Evolutionary conservation across 2,113 vertebrate genomes (phyloP), one percentile per base, ranked within the genome.

Genomic region (Suricata suricatta): DNA sequence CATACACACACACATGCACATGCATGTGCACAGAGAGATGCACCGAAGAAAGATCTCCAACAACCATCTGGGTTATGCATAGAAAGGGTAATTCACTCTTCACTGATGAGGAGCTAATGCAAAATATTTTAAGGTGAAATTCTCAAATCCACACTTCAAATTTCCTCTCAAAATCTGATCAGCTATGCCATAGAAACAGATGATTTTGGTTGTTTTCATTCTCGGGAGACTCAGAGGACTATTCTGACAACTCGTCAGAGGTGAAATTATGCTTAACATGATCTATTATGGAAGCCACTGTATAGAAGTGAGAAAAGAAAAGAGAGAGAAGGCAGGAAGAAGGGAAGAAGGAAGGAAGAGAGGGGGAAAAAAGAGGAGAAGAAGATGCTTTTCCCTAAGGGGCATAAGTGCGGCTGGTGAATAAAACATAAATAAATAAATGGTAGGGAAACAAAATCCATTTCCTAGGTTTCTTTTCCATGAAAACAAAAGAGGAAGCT

Each of bases 381-480:
- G 17, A 25, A 50, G 2, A 33, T 5, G 2, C 35, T 54, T 29
- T 95, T 47, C 41, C 82, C 27, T 92, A 71, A 89, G 27, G 16
- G 17, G n/a, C 79, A 17, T 69, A 88, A 92, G 6, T 9, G 0
- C 3, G 16, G 31, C 38, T 63, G 47, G 19, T 81, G 16, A 83
- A 89, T 76, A 27, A 82, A 84, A 52, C 52, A 54, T 17, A 54
- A 89, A 72, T 89, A 50, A 87, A 66, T 38, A 80, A 71, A 33
- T 16, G 23, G 17, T 19, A 68, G 31, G 17, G 31, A 93, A 90
- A 94, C 92, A 54, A 84, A 84, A 81, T 85, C 31, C 11, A 44
- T 69, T 84, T 93, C 85, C 14, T 9, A 52, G 19, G 16, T 88
- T 84, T 89, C 29, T 90, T 92, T 92, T 83, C 33, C 69, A 60